Conservation (phyloP, 2,113 vertebrate genomes). For the Saccopteryx bilineata region DNA sequence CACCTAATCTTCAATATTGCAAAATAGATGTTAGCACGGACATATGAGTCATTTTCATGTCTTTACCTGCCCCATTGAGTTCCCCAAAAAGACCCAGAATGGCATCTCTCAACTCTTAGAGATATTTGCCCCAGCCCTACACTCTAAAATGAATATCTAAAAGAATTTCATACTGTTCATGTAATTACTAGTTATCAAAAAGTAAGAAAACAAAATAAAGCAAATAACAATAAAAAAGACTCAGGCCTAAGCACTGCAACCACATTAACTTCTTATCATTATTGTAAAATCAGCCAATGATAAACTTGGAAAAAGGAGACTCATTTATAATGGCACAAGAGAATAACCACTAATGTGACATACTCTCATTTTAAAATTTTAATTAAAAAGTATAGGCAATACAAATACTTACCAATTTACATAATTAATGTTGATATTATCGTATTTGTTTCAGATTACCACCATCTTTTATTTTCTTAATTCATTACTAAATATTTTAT, state of each 20-base stretch:
- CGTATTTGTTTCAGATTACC: slow-evolving; percentile 3
- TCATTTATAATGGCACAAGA: neutral
- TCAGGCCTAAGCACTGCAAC: neutral
- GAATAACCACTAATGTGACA: neutral
- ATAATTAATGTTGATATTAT: neutral
- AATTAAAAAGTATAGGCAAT: neutral
- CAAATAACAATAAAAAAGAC: neutral
- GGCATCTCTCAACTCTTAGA: neutral
- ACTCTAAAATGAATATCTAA: neutral
- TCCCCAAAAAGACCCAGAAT: neutral
- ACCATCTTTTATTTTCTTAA: slow-evolving; percentile 17
- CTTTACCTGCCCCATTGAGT: neutral
- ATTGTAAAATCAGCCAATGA: slow-evolving; percentile 26
- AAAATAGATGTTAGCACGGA: neutral
- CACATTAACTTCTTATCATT: neutral
- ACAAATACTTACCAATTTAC: neutral
- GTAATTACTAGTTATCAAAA: slow-evolving; percentile 25
- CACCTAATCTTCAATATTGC: slow-evolving; percentile 32
- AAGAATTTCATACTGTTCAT: neutral
- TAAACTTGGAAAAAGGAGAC: neutral
- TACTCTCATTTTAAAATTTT: slow-evolving; percentile 29
- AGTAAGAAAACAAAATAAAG: neutral
- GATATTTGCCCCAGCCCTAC: neutral
- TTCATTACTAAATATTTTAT: slow-evolving; percentile 6
- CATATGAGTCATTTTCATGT: neutral